These are phyloP conservation scores for Mamestra configurata DNA, from an alignment of 1,140 invertebrate species.

Conservation along the genomic window DNA sequence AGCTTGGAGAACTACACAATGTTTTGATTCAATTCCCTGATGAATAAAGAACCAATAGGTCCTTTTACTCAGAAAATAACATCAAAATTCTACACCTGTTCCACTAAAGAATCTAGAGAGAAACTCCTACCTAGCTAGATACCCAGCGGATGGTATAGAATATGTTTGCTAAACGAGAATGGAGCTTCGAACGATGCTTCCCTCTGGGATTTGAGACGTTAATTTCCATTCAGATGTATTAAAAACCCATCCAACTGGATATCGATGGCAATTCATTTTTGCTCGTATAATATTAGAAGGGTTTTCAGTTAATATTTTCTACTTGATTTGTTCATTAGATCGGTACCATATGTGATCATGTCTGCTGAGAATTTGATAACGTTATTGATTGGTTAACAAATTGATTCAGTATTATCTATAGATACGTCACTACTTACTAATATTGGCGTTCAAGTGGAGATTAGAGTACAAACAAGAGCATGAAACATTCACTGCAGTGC, in stretches of 20 bases:
- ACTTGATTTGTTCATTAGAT: not conserved
- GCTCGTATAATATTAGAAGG: not conserved
- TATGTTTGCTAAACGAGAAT: slow-evolving; percentile 36
- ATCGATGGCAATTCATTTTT: not conserved
- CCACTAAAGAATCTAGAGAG: slow-evolving; percentile 9
- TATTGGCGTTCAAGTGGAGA: not conserved
- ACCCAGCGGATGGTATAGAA: slow-evolving; percentile 17
- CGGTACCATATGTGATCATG: too few species aligned
- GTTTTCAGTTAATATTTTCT: not conserved
- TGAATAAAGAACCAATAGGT: not conserved
- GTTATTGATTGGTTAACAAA: not conserved
- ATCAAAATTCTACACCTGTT: slow-evolving; percentile 23
- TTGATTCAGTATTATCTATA: not conserved
- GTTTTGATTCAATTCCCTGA: not conserved
- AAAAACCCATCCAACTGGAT: slow-evolving; percentile 10
- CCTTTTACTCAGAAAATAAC: not conserved
- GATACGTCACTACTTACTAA: not conserved
- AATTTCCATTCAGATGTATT: slow-evolving; percentile 17
- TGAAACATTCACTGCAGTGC: not conserved
- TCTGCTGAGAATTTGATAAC: not conserved
- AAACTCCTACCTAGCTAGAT: slow-evolving; percentile 1
- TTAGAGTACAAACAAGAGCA: not conserved
- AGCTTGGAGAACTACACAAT: not conserved
- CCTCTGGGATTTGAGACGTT: slow-evolving; percentile 16
- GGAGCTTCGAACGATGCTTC: slow-evolving; percentile 1